These are phyloP conservation scores for Automeris io DNA, from an alignment of 2,888 invertebrate genomes.

Conservation along the genomic window DNA sequence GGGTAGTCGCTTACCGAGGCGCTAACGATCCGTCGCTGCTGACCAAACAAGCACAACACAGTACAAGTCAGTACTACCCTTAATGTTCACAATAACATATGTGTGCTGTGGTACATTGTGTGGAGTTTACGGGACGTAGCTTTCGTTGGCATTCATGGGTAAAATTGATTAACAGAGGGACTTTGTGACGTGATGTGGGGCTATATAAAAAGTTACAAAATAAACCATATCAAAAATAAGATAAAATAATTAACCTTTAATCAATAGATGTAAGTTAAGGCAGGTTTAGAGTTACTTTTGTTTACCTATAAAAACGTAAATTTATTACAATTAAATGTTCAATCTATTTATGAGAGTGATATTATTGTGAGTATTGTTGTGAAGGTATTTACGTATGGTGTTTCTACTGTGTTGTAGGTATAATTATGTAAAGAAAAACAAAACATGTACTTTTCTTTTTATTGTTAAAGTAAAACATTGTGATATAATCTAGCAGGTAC, in stretches of 20 bases:
- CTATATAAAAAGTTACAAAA: not conserved
- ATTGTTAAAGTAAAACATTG: too few species aligned
- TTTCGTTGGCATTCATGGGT: constrained; percentile 4
- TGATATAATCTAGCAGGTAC: too few species aligned
- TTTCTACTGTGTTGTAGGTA: too few species aligned
- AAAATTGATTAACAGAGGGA: not conserved
- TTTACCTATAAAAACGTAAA: too few species aligned
- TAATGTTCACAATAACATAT: constrained; percentile 52
- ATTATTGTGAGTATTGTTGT: too few species aligned
- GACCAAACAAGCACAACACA: constrained; percentile 75
- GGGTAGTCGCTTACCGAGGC: constrained; percentile 69
- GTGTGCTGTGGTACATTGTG: constrained; percentile 36
- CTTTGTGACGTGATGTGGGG: not conserved
- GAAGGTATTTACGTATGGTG: too few species aligned
- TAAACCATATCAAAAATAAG: not conserved
- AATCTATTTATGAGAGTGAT: too few species aligned
- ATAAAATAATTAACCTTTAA: not conserved
- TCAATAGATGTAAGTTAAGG: too few species aligned
- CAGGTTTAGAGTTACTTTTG: too few species aligned
- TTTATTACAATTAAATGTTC: too few species aligned
- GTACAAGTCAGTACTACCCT: constrained; percentile 72
- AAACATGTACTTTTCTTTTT: too few species aligned
- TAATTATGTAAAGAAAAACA: too few species aligned
- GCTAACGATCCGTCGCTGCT: constrained; percentile 76
- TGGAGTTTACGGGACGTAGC: constrained; percentile 29